Conservation (phyloP, 1,140 invertebrate species). For the Onthophagus taurus region DNA sequence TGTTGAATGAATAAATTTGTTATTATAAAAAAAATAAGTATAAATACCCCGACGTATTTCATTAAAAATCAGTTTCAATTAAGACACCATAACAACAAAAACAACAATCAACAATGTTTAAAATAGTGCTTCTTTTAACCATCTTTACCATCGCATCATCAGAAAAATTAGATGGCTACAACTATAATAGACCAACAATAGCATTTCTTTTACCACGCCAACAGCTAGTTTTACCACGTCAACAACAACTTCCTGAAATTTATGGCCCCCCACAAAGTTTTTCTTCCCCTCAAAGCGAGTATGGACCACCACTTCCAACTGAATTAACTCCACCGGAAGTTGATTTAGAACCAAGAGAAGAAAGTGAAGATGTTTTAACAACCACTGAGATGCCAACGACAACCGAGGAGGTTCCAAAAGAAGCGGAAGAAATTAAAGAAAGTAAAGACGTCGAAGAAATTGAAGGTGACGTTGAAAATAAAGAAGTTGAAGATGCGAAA, state of each 20-base stretch:
- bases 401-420: slow-evolving; percentile 14
- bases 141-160: too few relatives aligned
- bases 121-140: too few relatives aligned
- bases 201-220: too few relatives aligned
- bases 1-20: too few relatives aligned
- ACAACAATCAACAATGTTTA: too few relatives aligned
- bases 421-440: slow-evolving; percentile 14
- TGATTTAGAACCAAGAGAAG: slow-evolving; percentile 13
- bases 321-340: slow-evolving; percentile 10
- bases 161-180: too few relatives aligned
- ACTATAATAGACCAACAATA: too few relatives aligned
- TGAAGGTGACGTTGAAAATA: slow-evolving; percentile 16
- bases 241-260: not conserved
- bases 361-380: slow-evolving; percentile 5
- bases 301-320: slow-evolving; percentile 13
- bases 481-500: slow-evolving; percentile 11
- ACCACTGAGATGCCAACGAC: slow-evolving; percentile 22
- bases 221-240: not conserved
- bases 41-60: too few relatives aligned
- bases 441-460: slow-evolving; percentile 7
- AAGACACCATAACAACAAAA: too few relatives aligned
- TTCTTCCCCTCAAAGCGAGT: slow-evolving; percentile 13
- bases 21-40: too few relatives aligned
- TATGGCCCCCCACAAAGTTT: slow-evolving; percentile 8
- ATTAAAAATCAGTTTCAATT: too few relatives aligned